Evolutionary conservation across 2,888 invertebrate species (phyloP), one percentile per base, ranked within the genome.

Genomic region (Drosophila siamana): DNA sequence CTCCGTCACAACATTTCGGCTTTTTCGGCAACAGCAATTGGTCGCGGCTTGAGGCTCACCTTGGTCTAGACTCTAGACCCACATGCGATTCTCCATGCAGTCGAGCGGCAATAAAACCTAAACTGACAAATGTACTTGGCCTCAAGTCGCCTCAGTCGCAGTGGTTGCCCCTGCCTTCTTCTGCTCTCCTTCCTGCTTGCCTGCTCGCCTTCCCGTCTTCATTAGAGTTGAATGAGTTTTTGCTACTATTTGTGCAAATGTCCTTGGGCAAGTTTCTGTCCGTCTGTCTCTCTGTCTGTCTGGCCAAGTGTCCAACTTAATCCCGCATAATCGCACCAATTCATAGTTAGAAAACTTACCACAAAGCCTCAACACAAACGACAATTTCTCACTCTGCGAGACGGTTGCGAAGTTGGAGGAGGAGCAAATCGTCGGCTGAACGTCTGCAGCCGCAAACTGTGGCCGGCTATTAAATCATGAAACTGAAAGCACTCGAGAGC

Each of bases 311-410:
- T 30, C 33, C 24, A 13, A 41, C 69, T 65, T 65, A 83, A 80
- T 71, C 72, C 80, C 62, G 69, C 69, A 68, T 71, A 75, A 83
- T 75, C 68, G 63, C 72, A 64, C 57, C 59, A 80, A 66, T 83
- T 80, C 59, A 68, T 56, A 61, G 64, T 63, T 68, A 19, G 60
- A 50, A 76, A 66, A 52, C 75, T 78, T 69, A 44, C 79, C 76
- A 54, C 75, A 75, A 69, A 69, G 64, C 70, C 59, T 19, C 41
- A 52, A 41, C 55, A 56, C 44, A 63, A 63, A 57, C 61, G 69
- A 62, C 60, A 63, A 60, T 56, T 69, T 66, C 74, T 73, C 67
- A 48, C 56, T 28, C 55, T 41, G 50, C 4, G n/a, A 55, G 7
- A 36, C 33, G n/a, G 30, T 15, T n/a, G 15, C 3, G 19, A 30